These are phyloP conservation scores for Erpornis zantholeuca DNA, from an alignment of 2,113 vertebrate species.

Conservation along the genomic window DNA sequence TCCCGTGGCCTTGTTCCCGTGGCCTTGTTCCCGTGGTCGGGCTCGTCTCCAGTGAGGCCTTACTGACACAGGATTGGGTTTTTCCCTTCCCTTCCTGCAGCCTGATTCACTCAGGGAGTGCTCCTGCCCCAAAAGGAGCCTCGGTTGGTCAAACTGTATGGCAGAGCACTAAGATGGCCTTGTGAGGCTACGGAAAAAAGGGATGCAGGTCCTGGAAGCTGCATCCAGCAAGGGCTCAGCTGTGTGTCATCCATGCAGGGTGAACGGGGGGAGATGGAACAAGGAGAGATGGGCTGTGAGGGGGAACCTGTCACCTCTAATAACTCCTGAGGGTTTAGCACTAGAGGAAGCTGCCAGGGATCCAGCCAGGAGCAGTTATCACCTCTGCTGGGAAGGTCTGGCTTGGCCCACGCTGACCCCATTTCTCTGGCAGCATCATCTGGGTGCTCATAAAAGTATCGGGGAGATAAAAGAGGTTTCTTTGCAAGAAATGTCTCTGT, in stretches of 20 bases:
- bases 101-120: not conserved
- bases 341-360: not conserved
- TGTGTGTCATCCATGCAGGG: not conserved
- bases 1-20: rapidly evolving
- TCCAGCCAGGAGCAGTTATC: not conserved
- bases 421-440: not conserved
- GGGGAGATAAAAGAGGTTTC: not conserved
- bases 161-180: not conserved
- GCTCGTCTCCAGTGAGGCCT: not conserved
- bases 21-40: rapidly evolving
- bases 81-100: not conserved
- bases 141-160: not conserved
- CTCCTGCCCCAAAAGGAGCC: not conserved
- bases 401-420: not conserved
- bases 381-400: not conserved
- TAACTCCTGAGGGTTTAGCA: not conserved
- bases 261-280: not conserved
- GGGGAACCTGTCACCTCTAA: not conserved
- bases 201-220: not conserved
- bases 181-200: not conserved
- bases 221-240: not conserved
- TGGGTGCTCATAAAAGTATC: not conserved
- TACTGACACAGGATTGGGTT: not conserved
- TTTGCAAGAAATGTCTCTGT: not conserved
- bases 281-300: not conserved